These are phyloP conservation scores for Syrrhaptes paradoxus DNA, from an alignment of 2,113 vertebrate species.

Conservation along the genomic window DNA sequence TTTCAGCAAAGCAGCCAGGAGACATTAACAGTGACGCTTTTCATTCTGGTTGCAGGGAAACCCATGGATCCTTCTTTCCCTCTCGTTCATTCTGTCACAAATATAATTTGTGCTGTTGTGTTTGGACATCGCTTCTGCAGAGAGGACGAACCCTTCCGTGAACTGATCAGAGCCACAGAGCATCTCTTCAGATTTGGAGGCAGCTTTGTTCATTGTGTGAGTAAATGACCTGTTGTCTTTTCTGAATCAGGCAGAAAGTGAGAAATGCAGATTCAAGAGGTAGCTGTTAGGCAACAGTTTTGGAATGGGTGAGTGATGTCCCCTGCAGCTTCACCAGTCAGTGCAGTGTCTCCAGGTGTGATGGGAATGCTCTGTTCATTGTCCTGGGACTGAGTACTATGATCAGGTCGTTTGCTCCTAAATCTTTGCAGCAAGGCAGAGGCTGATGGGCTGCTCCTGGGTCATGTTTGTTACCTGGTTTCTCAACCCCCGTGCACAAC, in stretches of 20 bases:
- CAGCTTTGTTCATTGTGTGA: slow-evolving; percentile 38
- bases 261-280: not conserved
- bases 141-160: slow-evolving; percentile 58
- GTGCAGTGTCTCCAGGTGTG: not conserved
- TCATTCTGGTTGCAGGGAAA: slow-evolving; percentile 37
- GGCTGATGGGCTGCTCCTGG: not conserved
- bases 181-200: not conserved
- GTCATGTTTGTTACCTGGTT: not conserved
- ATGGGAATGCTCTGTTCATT: not conserved
- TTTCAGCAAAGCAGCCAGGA: not conserved
- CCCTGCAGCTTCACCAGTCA: not conserved
- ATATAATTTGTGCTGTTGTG: slow-evolving; percentile 59
- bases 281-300: not conserved
- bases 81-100: slow-evolving; percentile 46
- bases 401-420: not conserved
- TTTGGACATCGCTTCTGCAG: slow-evolving; percentile 57
- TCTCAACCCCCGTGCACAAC: not conserved
- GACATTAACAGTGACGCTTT: not conserved
- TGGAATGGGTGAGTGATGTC: not conserved
- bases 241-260: not conserved
- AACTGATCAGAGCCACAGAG: slow-evolving; percentile 53
- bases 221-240: not conserved
- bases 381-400: not conserved
- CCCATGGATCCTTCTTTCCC: slow-evolving; percentile 55
- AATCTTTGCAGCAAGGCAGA: not conserved